phyloP scores from a whole-genome alignment of 2,888 invertebrate genomes.

The Volucella bombylans region DNA sequence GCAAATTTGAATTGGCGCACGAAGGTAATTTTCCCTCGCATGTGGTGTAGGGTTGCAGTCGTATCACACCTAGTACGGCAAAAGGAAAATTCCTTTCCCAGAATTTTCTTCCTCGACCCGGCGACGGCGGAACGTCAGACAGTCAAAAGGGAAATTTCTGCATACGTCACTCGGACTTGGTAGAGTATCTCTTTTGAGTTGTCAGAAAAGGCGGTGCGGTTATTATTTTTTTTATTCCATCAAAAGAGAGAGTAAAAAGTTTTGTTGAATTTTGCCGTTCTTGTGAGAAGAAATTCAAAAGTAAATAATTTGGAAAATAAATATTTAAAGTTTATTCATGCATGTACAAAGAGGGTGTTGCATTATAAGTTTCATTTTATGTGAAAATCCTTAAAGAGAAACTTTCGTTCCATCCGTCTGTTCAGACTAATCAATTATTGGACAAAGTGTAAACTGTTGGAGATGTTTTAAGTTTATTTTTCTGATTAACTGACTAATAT shows the following conservation, averaged over 20 bases:
- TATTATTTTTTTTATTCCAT: conserved; percentile 51
- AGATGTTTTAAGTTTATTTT: conserved; percentile 5
- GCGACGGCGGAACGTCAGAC: conserved; percentile 22
- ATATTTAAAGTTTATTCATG: conserved; percentile 1
- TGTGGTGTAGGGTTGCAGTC: neutral
- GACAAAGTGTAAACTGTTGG: conserved; percentile 22
- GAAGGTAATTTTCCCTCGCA: conserved; percentile 3
- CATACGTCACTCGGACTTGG: conserved; percentile 57
- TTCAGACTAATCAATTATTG: conserved; percentile 30
- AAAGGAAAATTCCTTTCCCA: conserved; percentile 34
- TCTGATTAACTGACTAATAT: too few species aligned
- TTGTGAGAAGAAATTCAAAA: neutral
- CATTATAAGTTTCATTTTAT: too few species aligned
- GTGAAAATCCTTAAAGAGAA: too few species aligned
- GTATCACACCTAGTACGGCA: too few species aligned
- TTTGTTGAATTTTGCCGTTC: conserved; percentile 12
- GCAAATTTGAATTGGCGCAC: conserved; percentile 43
- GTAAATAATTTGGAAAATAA: neutral
- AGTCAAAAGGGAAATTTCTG: conserved; percentile 47
- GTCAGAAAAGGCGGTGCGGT: conserved; percentile 68
- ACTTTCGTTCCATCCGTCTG: neutral
- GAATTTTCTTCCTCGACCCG: conserved; percentile 25
- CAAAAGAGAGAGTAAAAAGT: conserved; percentile 29
- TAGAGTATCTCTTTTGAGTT: conserved; percentile 13
- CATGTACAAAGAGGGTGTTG: neutral